Base-by-base conservation (phyloP, 30 jellyfish, hydroid and myxozoan genomes). In the Sanderia malayensis region DNA sequence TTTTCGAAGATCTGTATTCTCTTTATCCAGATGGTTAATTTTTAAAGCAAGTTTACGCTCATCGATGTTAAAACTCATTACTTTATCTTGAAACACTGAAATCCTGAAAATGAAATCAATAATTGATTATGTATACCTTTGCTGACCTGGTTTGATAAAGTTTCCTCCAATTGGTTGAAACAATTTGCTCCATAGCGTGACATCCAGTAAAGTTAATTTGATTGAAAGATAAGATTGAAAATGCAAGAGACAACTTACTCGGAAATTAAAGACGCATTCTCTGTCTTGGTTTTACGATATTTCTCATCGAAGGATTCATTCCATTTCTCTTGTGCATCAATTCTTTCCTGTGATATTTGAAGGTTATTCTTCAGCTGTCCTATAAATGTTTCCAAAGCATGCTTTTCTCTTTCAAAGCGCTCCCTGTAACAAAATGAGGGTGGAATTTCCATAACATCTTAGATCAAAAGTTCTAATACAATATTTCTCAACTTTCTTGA, bases 251-350 rank as follows among this genome's bases (percentile, higher is more conserved):
- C 26, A 45, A 69, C 72, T 46, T 53, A 71, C 83, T 71, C 21
- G 7, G 44, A 30, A 13, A 52, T 46, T 17, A 41, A 41, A 15
- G 27, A 22, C 15, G 13, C 61, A 4, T 58, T 41, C 13, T 71
- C 71, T 15, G 47, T 58, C 25, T 71, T 71, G 20, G 29, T 17
- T 53, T 52, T 17, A 15, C 58, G 32, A 46, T 21, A 46, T 1
- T 46, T 29, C 1, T 13, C 64, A 25, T 71, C 83, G 6, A 71
- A 41, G 2, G 22, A 4, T 2, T 47, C 53, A 10, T 58, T 47
- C 83, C 83, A 71, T 52, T 46, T 60, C 2, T n/a, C 65, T 53
- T 71, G 71, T 26, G 47, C 52, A 3, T 53, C 32, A 31, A 71
- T 66, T 31, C 71, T 47, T 8, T 29, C 65, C 52, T 71, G 83